Evolutionary conservation across 2,888 invertebrate species (phyloP), one percentile per base, ranked within the genome.

Genomic region (Caenorhabditis zanzibari): DNA sequence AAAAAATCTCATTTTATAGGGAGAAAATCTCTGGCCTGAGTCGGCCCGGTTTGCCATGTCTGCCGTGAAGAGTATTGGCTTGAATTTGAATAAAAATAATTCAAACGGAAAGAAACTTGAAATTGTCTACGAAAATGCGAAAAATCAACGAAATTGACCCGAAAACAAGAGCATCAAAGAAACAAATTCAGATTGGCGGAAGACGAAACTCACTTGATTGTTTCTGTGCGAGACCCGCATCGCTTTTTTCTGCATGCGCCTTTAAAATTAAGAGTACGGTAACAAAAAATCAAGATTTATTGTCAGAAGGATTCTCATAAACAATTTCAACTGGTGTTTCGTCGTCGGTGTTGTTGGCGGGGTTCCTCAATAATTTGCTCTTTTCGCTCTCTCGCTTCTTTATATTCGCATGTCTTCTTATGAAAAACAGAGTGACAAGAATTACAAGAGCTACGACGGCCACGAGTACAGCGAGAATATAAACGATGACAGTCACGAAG

Each of bases 361-460:
- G 66, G 58, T 72, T 73, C 26, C 80, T 47, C 35, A 80, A 26
- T 41, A 73, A 52, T 14, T 80, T 68, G 49, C 72, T 80, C 58
- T 66, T 66, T n/a, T 80, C 79, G 24, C 26, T 64, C 19, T 71
- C 79, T 6, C 79, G 28, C 26, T 79, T 79, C 44, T 58, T 61
- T 14, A 56, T 35, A 4, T 71, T 56, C 12, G 52, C 63, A 16
- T 52, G 32, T 64, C 64, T 35, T 38, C n/a, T 47, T 2, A 64
- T 49, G n/a, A 76, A 58, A 44, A 38, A 76, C 3, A 76, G 26
- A 19, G 22, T 35, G 0, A 76, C 58, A 12, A 76, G 32, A 44
- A 58, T 24, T 19, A 66, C 44, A 3, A 76, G 38, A 38, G 75
- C 66, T 7, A 68, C 24, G 0, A 64, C 59, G 9, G 69, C 58